A percentile compares a stretch with the other conserved stretches of the same genome.
These are phyloP conservation scores for Conistra vaccinii DNA, from an alignment of 2,888 invertebrate species.

Conservation along the genomic window DNA sequence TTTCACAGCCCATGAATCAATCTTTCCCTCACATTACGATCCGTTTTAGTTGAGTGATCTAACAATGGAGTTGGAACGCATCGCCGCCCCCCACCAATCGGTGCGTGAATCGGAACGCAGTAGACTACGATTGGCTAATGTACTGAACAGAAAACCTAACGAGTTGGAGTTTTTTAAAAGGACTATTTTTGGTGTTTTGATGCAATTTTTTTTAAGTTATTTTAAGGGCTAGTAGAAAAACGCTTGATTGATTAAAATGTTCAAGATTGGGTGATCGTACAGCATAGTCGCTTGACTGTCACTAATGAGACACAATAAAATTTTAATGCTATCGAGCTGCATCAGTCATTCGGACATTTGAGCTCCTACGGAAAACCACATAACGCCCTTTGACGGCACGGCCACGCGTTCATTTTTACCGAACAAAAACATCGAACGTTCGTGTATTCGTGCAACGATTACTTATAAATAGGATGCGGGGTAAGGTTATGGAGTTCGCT, in stretches of 20 bases:
- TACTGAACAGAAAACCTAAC: conserved; percentile 64
- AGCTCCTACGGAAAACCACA: too few relatives aligned
- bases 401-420: too few relatives aligned
- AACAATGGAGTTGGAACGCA: conserved; percentile 64
- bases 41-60: conserved; percentile 60
- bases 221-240: not conserved
- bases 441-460: too few relatives aligned
- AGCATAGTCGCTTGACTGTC: too few relatives aligned
- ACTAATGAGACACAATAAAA: too few relatives aligned
- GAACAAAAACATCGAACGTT: too few relatives aligned
- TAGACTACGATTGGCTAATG: conserved; percentile 62
- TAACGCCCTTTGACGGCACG: too few relatives aligned
- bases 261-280: not conserved
- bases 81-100: conserved; percentile 52
- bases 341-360: too few relatives aligned
- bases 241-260: not conserved
- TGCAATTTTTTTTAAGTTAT: not conserved
- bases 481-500: not conserved
- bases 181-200: conserved; percentile 41
- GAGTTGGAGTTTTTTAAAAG: conserved; percentile 46
- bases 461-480: too few relatives aligned
- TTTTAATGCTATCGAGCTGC: too few relatives aligned
- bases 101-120: conserved; percentile 64
- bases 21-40: conserved; percentile 57
- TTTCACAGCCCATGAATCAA: conserved; percentile 62